Evolutionary conservation across 2,113 vertebrate species (phyloP), one percentile per base, ranked within the genome.

Genomic region (Ondatra zibethicus): DNA sequence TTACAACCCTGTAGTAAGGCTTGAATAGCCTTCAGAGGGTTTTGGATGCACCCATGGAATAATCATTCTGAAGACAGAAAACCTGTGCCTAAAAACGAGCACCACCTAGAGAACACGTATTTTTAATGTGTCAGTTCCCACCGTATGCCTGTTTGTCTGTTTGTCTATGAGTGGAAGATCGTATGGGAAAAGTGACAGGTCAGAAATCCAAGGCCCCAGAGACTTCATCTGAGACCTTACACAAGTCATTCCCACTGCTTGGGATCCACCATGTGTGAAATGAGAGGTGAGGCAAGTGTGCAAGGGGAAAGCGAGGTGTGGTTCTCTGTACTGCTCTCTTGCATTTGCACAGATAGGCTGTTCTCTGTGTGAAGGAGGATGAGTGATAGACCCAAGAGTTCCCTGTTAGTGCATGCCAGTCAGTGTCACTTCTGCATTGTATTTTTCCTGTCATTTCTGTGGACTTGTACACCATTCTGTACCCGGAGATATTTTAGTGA

Each of bases 21-120:
- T 96, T 96, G 92, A 93, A 90, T 92, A 93, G 92, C 66, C 90
- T 95, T 50, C 10, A 16, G 94, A 85, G 90, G 95, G 21, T 89
- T 91, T 94, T 92, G 73, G 88, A 93, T 95, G n/a, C 85, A n/a
- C 29, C 61, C 89, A 16, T 55, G 72, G 76, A 92, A 88, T 72
- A 31, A 47, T 92, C 63, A 82, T 36, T 72, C 81, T 70, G 19
- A 95, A 96, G 36, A 93, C 10, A 80, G 80, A 75, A 77, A 73
- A 94, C 91, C 52, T 72, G 16, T 96, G 25, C 76, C 91, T 78
- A 70, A 89, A 81, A 5, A 25, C 0, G 8, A 91, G 65, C 31
- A 81, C 39, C 89, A 73, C 45, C 3, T 65, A 23, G 72, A 86
- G 65, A 95, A 36, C 36, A 68, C 47, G 2, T 72, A 55, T 81